Base-by-base conservation (phyloP, 2,888 invertebrate genomes). In the Cinara cedri region DNA sequence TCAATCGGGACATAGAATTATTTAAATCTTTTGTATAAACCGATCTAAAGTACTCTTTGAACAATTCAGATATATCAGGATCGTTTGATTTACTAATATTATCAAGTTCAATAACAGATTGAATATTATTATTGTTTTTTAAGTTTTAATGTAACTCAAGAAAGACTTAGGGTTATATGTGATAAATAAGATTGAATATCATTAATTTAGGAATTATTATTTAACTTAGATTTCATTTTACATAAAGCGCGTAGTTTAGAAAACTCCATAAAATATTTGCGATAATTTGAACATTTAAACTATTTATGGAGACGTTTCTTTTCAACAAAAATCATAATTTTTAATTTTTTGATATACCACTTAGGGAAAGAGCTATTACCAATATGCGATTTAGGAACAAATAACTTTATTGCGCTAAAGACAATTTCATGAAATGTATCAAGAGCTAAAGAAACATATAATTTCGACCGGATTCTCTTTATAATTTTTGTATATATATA, bases 111-210 rank as follows among this genome's bases (percentile, higher is more conserved):
- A 34, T 34, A 34, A 34, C 1, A 34, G n/a, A 34, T 34, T 1
- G 3, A 62, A n/a, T 34, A 34, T n/a, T 62, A 62, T 62, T 62
- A 26, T 60, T 57, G 11, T 57, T 21, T 3, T 57, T 60, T 60
- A 14, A 26, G 16, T 60, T 16, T 0, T 34, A 9, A n/a, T 26
- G 13, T 34, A 34, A 14, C n/a, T 60, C n/a, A 3, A n/a, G 10
- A 60, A 60, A 16, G 8, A 26, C 8, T 60, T n/a, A 26, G 3
- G 10, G 11, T 26, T n/a, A n/a, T 34, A 16, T 9, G 14, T 10
- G 4, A 62, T 34, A 62, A 34, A 1, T 34, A 8, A 10, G n/a
- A 62, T 60, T n/a, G 26, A 60, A 34, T 60, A 34, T 26, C 16
- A 60, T 55, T 55, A 14, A 55, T 60, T 9, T 6, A 60, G 9